phyloP scores from a whole-genome alignment of 2,113 vertebrate genomes.

The Picathartes gymnocephalus region DNA sequence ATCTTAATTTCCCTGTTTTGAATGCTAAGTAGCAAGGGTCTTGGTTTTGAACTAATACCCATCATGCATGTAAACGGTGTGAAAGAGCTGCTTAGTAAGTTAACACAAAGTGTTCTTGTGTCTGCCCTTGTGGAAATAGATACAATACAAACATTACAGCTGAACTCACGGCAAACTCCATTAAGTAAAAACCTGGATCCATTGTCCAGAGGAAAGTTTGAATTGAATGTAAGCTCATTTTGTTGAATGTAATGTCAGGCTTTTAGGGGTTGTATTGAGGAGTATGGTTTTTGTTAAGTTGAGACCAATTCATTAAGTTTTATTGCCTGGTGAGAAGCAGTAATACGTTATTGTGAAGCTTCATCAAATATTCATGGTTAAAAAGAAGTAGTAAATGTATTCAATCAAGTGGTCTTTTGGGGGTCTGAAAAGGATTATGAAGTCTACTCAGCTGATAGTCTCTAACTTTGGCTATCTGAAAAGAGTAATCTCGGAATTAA shows the following conservation, averaged over 20 bases:
- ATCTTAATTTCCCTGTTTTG: conserved; percentile 99
- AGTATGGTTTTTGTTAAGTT: conserved; percentile 96
- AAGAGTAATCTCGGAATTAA: conserved; percentile 70
- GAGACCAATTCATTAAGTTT: conserved; percentile 99
- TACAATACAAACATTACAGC: conserved; percentile 99
- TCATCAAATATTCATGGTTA: conserved; percentile 99
- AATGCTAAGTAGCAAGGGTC: conserved; percentile 97
- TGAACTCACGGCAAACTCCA: conserved; percentile 97
- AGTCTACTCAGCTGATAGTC: conserved; percentile 97
- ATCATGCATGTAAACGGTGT: conserved; percentile 98
- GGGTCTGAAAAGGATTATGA: conserved; percentile 78
- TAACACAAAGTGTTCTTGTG: conserved; percentile 99
- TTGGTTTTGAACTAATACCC: conserved; percentile 96
- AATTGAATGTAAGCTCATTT: conserved; percentile 97
- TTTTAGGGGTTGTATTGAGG: conserved; percentile 96
- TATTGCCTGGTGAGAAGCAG: conserved; percentile 98
- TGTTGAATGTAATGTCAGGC: conserved; percentile 98
- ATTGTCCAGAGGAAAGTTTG: conserved; percentile 89
- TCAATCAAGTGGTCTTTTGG: conserved; percentile 97
- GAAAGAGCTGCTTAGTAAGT: conserved; percentile 99
- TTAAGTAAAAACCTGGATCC: conserved; percentile 92
- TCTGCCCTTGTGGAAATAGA: conserved; percentile 99
- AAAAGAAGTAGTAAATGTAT: conserved; percentile 99
- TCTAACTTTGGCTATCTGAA: conserved; percentile 77
- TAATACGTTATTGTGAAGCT: conserved; percentile 98